These are phyloP conservation scores for Drosophila punjabiensis DNA, from an alignment of 1,140 invertebrate species.

Conservation along the genomic window DNA sequence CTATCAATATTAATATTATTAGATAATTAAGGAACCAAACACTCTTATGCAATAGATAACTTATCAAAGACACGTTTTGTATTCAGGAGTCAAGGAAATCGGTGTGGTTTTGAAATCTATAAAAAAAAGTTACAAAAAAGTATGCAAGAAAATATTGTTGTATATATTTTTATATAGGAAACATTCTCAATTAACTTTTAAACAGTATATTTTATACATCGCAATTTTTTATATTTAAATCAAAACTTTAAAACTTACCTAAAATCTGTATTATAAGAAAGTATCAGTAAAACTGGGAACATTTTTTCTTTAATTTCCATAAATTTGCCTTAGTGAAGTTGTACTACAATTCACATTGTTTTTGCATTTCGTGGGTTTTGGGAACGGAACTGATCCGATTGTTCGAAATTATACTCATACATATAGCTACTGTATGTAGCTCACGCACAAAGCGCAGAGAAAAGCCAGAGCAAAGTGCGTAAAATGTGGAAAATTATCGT, in stretches of 20 bases:
- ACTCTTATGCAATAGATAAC: not conserved
- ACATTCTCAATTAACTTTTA: not conserved
- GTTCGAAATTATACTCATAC: not conserved
- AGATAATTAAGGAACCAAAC: not conserved
- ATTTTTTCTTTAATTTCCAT: not conserved
- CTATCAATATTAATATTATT: not conserved
- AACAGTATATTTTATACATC: too few relatives aligned
- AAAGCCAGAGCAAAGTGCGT: slow-evolving; percentile 43
- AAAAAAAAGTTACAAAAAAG: not conserved
- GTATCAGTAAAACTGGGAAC: not conserved
- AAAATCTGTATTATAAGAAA: not conserved
- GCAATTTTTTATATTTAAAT: not conserved
- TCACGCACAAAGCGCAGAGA: slow-evolving; percentile 35
- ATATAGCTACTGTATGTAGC: not conserved
- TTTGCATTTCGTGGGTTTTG: slow-evolving; percentile 27
- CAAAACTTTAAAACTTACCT: not conserved
- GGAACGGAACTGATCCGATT: slow-evolving; percentile 33
- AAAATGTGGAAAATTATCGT: slow-evolving; percentile 45
- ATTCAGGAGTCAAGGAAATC: not conserved
- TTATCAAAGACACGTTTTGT: not conserved
- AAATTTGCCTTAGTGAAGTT: not conserved
- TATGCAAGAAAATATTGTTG: not conserved
- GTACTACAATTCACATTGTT: slow-evolving; percentile 8
- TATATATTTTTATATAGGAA: not conserved
- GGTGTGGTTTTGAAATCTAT: not conserved